Conservation (phyloP, 1,140 invertebrate genomes). For the Danaus melanippus region DNA sequence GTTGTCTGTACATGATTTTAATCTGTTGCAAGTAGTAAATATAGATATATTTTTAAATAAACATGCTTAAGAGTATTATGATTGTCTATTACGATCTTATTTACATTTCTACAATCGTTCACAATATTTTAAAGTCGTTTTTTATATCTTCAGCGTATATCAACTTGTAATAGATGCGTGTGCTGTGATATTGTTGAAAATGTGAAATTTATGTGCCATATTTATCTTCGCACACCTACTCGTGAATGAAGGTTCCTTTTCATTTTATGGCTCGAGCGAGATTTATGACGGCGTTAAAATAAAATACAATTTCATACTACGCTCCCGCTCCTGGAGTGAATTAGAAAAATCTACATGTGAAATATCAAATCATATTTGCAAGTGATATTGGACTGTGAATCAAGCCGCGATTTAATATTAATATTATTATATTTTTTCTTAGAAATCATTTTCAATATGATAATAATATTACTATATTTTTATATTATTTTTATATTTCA, state of each 20-base stretch:
- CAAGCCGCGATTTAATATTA: too few relatives aligned
- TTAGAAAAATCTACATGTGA: conserved; percentile 60
- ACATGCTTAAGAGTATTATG: too few relatives aligned
- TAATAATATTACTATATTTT: too few relatives aligned
- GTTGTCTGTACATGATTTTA: too few relatives aligned
- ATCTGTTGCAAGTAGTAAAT: not conserved
- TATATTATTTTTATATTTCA: too few relatives aligned
- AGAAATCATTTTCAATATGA: too few relatives aligned
- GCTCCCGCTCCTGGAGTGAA: conserved; percentile 31
- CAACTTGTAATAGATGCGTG: conserved; percentile 27
- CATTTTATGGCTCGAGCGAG: conserved; percentile 52
- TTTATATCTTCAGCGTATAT: conserved; percentile 13
- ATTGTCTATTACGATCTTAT: too few relatives aligned
- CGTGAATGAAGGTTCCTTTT: conserved; percentile 47
- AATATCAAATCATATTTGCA: too few relatives aligned
- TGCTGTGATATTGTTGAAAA: conserved; percentile 47
- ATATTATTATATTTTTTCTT: too few relatives aligned
- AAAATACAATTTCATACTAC: conserved; percentile 62
- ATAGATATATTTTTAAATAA: too few relatives aligned
- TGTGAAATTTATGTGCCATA: conserved; percentile 56
- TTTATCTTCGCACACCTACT: conserved; percentile 40
- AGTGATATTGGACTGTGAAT: too few relatives aligned
- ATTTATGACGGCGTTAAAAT: conserved; percentile 61
- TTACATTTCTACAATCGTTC: too few relatives aligned
- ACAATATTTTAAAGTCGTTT: conserved; percentile 7